Conservation (phyloP, 2,113 vertebrate genomes). For the Prunella fulvescens region DNA sequence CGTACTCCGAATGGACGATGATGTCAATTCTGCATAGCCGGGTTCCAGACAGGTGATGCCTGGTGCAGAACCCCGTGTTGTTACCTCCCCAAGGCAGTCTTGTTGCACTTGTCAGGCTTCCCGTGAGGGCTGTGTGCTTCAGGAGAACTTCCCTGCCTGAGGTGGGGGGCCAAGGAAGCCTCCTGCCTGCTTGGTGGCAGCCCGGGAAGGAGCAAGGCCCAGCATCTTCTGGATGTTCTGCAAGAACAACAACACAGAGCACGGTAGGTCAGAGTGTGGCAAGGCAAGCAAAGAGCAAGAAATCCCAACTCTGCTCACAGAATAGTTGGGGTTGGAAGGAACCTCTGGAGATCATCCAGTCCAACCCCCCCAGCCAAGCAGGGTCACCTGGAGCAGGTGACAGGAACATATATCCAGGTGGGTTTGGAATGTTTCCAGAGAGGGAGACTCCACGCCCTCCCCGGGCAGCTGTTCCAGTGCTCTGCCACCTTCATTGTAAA, state of each 20-base stretch:
- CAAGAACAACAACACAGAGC: not conserved
- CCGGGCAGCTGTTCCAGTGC: not conserved
- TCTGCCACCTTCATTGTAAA: not conserved
- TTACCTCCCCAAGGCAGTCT: not conserved
- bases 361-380: not conserved
- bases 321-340: not conserved
- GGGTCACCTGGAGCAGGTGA: not conserved
- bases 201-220: slow-evolving; percentile 93
- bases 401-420: fast-evolving
- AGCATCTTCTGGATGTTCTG: slow-evolving; percentile 99
- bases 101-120: not conserved
- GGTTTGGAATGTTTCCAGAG: not conserved
- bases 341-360: not conserved
- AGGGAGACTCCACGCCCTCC: fast-evolving
- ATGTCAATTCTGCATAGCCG: not conserved
- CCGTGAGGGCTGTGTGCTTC: not conserved
- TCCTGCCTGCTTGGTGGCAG: slow-evolving; percentile 96
- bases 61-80: not conserved
- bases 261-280: not conserved
- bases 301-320: not conserved
- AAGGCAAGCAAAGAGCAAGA: not conserved
- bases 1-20: not conserved
- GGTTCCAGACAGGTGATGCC: not conserved
- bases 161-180: slow-evolving; percentile 96
- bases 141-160: slow-evolving; percentile 95